Evolutionary conservation across 1,140 invertebrate species (phyloP).

Genomic region (Sarcophaga bullata): DNA sequence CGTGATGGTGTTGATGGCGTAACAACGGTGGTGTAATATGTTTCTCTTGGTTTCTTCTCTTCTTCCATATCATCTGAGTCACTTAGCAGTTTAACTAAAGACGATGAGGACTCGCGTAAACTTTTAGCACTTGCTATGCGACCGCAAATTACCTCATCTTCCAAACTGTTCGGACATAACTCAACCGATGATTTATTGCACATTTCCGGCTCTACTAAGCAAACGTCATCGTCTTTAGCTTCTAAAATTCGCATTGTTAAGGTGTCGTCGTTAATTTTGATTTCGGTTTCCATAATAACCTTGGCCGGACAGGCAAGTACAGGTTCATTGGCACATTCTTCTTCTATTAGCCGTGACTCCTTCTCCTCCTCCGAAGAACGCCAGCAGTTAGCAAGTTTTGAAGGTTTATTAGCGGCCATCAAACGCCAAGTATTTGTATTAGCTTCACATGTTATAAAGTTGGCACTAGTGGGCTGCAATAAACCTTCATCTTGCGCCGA

Average conservation of each 20-base stretch:
- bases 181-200: slow-evolving; percentile 50
- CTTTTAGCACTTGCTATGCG: slow-evolving; percentile 51
- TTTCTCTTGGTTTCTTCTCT: slow-evolving; percentile 26
- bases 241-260: slow-evolving; percentile 84
- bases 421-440: slow-evolving; percentile 49
- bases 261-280: slow-evolving; percentile 79
- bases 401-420: slow-evolving; percentile 39
- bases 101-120: slow-evolving; percentile 52
- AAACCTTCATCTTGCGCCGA: slow-evolving; percentile 45
- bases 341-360: slow-evolving; percentile 3
- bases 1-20: slow-evolving; percentile 63
- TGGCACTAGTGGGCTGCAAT: neutral
- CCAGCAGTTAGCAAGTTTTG: slow-evolving; percentile 40
- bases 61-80: slow-evolving; percentile 68
- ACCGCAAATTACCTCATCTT: slow-evolving; percentile 63
- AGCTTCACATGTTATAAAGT: neutral
- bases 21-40: slow-evolving; percentile 42
- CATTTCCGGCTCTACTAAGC: slow-evolving; percentile 55
- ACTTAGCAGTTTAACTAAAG: slow-evolving; percentile 70
- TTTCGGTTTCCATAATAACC: slow-evolving; percentile 82
- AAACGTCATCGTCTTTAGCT: slow-evolving; percentile 67
- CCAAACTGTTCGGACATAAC: slow-evolving; percentile 64
- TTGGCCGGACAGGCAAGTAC: slow-evolving; percentile 61
- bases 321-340: neutral
- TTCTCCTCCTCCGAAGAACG: slow-evolving; percentile 44